Percentiles rank a stretch among this genome's conserved stretches.
Conservation (phyloP, 2,113 vertebrate genomes). For the Paralichthys olivaceus region DNA sequence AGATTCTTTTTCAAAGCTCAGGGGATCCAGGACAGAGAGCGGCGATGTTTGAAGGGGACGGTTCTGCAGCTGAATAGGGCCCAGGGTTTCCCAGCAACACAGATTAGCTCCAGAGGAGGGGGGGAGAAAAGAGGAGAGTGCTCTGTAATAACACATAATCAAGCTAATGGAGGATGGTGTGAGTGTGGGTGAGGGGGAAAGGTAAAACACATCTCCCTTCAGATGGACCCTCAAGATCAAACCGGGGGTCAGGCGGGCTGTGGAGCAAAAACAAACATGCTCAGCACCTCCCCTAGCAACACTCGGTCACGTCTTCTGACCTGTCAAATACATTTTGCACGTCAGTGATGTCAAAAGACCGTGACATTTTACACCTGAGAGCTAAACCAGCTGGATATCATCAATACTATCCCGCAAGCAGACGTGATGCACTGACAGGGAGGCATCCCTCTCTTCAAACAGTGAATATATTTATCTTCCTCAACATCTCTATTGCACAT, state of each 20-base stretch:
- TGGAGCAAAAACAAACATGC: conserved; percentile 57
- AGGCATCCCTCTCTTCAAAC: conserved; percentile 56
- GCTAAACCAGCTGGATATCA: conserved; percentile 37
- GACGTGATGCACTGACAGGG: conserved; percentile 36
- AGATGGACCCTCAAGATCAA: conserved; percentile 53
- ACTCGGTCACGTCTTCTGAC: conserved; percentile 31
- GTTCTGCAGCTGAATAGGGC: conserved; percentile 36
- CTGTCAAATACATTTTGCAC: conserved; percentile 45
- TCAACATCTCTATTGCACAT: conserved; percentile 64
- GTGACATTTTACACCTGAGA: conserved; percentile 58
- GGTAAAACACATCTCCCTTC: conserved; percentile 45
- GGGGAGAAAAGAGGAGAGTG: neutral
- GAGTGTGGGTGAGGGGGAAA: conserved; percentile 37
- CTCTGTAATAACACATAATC: conserved; percentile 67
- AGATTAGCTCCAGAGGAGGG: conserved; percentile 65
- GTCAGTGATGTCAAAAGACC: conserved; percentile 36
- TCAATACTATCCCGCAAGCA: conserved; percentile 18
- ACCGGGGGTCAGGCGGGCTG: conserved; percentile 49
- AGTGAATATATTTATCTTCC: conserved; percentile 56
- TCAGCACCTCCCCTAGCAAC: conserved; percentile 8
- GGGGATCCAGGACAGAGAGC: conserved; percentile 62
- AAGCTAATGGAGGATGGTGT: conserved; percentile 47
- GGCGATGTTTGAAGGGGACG: conserved; percentile 63
- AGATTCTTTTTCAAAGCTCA: conserved; percentile 82
- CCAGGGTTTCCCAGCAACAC: conserved; percentile 61